Base-by-base conservation (phyloP, 1,140 invertebrate species). In the Ips typographus region DNA sequence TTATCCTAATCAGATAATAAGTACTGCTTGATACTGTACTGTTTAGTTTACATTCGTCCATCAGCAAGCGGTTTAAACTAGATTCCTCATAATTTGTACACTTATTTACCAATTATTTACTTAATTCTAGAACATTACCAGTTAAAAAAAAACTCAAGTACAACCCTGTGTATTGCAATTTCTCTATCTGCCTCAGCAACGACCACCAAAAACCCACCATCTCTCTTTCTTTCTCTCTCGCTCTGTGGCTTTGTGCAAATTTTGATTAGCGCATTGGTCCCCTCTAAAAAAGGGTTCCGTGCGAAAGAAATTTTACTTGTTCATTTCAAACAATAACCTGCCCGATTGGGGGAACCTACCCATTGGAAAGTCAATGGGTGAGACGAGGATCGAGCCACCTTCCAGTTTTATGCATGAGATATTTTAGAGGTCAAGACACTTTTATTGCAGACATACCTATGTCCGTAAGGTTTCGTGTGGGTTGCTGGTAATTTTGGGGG, bases 361-460 rank as follows among this genome's bases (percentile, higher is more conserved):
- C 22, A 47, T 47, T 8, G 5, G 52, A 4, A 36, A 8, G 4
- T 53, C 22, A 8, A 53, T 53, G 56, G n/a, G n/a, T 40, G 44
- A 4, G 52, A 64, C 6, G 52, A 36, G 52, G 61, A 64, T 1
- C n/a, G 44, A 64, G 8, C 4, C 52, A 42, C 41, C n/a, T 55
- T 49, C 22, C 44, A 22, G 44, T 65, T 65, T 71, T 71, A 71
- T 71, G 63, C 69, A 60, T 71, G 56, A 56, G 58, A 60, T 65
- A 71, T 71, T 71, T 71, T 65, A 65, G 49, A 71, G 69, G 69
- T 71, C 69, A 71, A 71, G 47, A 71, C 58, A 71, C 69, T 71
- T 43, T 65, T 64, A 58, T 59, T 49, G 56, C 53, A 58, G 42
- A 55, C 55, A 67, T 58, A 42, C 62, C 44, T 40, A 62, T 44